These are phyloP conservation scores for Atlantisia rogersi DNA, from an alignment of 2,113 vertebrate species.

Conservation along the genomic window DNA sequence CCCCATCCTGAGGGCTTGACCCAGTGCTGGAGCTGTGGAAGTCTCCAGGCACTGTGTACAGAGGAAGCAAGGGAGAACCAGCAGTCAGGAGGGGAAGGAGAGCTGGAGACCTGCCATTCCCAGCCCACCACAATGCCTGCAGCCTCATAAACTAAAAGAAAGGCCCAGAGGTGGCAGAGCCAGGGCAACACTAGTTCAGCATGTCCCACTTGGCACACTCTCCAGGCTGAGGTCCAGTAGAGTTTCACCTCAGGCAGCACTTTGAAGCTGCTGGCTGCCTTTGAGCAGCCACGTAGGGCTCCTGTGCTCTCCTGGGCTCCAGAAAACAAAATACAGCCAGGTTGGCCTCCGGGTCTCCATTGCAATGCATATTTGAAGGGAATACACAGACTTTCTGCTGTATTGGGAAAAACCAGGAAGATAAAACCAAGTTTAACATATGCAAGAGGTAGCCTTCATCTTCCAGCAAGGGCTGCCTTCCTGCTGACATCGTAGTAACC, in stretches of 20 bases:
- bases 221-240: neutral
- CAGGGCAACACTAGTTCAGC: neutral
- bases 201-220: neutral
- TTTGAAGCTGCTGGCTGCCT: neutral
- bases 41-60: rapidly evolving
- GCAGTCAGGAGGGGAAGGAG: neutral
- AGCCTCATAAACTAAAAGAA: neutral
- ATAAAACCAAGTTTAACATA: neutral
- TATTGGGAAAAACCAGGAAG: neutral
- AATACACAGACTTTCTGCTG: neutral
- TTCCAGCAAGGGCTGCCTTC: neutral
- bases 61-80: neutral
- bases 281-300: rapidly evolving
- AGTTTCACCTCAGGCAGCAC: neutral
- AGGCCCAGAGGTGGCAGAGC: neutral
- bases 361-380: neutral
- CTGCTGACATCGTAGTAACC: neutral
- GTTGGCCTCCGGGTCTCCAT: neutral
- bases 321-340: neutral
- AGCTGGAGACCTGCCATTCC: neutral
- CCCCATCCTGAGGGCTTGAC: neutral
- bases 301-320: neutral
- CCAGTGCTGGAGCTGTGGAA: neutral
- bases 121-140: neutral
- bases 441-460: neutral